phyloP scores from a whole-genome alignment of 2,888 invertebrate genomes.

The Acanthosepion pharaonis region DNA sequence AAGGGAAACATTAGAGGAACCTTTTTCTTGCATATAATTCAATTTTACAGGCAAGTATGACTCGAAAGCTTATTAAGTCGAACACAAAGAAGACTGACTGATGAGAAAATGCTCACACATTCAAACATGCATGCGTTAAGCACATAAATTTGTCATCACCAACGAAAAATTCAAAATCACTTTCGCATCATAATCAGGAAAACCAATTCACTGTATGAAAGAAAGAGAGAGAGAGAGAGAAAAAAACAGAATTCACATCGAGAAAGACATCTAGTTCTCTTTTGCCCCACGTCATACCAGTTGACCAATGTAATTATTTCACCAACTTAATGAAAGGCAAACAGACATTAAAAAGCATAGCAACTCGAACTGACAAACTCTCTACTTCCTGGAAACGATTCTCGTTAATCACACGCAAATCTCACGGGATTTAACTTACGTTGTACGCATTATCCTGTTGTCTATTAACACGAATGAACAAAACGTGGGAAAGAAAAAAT shows the following conservation, averaged over 20 bases:
- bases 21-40: no score
- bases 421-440: not conserved
- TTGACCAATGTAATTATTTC: slow-evolving; percentile 8
- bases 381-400: not conserved
- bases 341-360: slow-evolving; percentile 22
- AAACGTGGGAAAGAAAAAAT: not conserved
- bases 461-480: not conserved
- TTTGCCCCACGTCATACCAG: not conserved
- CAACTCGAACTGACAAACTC: not conserved
- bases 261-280: not conserved
- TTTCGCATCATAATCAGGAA: no score
- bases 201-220: no score
- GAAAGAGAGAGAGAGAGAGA: no score
- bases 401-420: slow-evolving; percentile 8
- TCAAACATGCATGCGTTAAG: no score
- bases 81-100: no score
- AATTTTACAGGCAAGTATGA: no score
- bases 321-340: not conserved
- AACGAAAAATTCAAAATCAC: no score
- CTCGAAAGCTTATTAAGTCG: no score
- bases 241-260: not conserved
- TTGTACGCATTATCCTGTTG: not conserved
- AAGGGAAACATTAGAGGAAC: no score
- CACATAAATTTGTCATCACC: no score
- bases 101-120: no score